Conservation (phyloP, 2,888 invertebrate species). For the Dryococelus australis region DNA sequence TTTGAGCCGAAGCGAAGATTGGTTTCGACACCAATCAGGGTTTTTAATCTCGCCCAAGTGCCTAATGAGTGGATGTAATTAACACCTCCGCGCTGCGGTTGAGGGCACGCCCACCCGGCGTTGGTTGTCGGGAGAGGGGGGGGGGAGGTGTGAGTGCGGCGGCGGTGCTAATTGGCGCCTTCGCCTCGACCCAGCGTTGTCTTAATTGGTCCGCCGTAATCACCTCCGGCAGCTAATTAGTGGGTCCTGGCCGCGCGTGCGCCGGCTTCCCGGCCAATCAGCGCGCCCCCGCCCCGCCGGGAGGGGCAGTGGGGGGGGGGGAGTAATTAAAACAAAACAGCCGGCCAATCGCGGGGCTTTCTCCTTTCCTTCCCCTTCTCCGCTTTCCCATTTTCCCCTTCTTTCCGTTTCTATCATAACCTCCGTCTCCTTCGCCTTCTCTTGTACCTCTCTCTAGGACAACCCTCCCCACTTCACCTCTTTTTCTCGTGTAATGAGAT, state of each 20-base stretch:
- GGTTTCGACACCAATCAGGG: constrained; percentile 1
- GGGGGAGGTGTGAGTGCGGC: not conserved
- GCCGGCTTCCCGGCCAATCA: not conserved
- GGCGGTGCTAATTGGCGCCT: not conserved
- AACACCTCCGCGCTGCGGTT: not conserved
- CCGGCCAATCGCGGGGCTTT: not conserved
- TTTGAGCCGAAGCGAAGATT: not conserved
- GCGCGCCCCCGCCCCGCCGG: not conserved
- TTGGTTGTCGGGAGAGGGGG: not conserved
- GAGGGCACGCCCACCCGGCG: not conserved
- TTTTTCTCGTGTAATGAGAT: not conserved
- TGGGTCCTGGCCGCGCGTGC: constrained; percentile 1
- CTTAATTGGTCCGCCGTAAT: constrained; percentile 10
- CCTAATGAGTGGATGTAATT: constrained; percentile 6
- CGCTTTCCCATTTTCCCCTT: not conserved
- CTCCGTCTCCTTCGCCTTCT: not conserved
- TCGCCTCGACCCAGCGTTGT: not conserved
- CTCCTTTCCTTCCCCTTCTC: not conserved
- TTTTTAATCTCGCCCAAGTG: constrained; percentile 2
- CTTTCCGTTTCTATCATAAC: not conserved
- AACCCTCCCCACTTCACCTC: not conserved
- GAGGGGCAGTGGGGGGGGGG: not conserved
- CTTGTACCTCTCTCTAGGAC: not conserved
- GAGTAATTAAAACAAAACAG: constrained; percentile 16
- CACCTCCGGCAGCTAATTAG: constrained; percentile 9